phyloP scores from a whole-genome alignment of 2,797 vertebrate genomes.

The Cyprinella venusta region DNA sequence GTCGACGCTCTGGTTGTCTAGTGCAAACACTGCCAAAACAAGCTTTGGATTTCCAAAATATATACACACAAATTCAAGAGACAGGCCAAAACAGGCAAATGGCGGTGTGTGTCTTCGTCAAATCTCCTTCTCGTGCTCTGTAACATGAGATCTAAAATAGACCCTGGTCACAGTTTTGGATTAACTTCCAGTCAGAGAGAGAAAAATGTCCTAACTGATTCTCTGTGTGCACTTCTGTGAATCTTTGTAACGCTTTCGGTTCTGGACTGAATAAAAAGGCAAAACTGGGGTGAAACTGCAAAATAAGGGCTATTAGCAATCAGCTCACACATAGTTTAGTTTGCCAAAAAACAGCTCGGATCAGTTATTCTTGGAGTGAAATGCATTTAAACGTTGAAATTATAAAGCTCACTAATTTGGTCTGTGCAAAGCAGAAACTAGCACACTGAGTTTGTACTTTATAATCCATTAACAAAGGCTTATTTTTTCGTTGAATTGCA shows the following conservation, averaged over 20 bases:
- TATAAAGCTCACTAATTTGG: background rate
- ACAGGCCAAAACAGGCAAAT: background rate
- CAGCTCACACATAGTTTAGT: slow-evolving; percentile 18
- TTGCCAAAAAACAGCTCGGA: slow-evolving; percentile 28
- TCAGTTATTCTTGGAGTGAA: background rate
- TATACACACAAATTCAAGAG: background rate
- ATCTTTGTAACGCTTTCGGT: slow-evolving; percentile 4
- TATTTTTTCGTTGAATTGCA: background rate
- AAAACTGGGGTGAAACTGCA: slow-evolving; percentile 6
- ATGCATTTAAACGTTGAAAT: background rate
- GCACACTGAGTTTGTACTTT: background rate
- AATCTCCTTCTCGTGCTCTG: background rate
- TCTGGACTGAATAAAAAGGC: background rate
- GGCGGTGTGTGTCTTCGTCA: background rate
- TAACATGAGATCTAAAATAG: slow-evolving; percentile 38
- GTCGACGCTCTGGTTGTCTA: background rate
- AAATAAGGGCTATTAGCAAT: slow-evolving; percentile 35
- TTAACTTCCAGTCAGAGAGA: slow-evolving; percentile 3
- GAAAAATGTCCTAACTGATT: background rate
- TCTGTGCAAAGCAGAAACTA: background rate
- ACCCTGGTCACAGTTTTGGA: background rate
- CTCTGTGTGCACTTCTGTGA: background rate
- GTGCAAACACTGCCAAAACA: slow-evolving; percentile 21
- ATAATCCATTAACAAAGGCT: fast-evolving
- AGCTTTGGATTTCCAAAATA: slow-evolving; percentile 8